phyloP scores from a whole-genome alignment of 2,113 vertebrate species.

The Lanius ludovicianus region DNA sequence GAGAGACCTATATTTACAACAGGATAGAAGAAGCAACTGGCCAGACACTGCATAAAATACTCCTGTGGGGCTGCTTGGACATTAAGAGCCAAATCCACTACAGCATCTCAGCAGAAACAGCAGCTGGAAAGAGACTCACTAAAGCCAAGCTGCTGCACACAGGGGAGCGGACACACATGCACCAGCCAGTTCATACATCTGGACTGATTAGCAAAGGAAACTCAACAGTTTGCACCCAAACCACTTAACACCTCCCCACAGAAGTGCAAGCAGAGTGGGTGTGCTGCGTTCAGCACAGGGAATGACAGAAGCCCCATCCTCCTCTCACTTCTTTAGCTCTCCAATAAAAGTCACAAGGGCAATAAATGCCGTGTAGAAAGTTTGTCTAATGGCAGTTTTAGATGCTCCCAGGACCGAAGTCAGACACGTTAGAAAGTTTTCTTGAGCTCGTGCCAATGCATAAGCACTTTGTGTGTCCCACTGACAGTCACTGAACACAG shows the following conservation, averaged over 20 bases:
- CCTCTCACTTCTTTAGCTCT: not conserved
- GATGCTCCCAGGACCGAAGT: not conserved
- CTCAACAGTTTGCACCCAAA: not conserved
- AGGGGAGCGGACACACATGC: accelerated
- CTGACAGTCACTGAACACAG: not conserved
- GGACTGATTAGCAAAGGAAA: not conserved
- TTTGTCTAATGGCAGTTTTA: not conserved
- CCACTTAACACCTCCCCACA: not conserved
- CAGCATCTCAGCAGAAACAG: not conserved
- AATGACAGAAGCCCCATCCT: not conserved
- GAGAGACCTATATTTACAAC: not conserved
- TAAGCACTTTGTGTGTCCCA: not conserved
- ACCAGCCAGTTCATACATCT: not conserved
- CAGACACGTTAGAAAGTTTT: not conserved
- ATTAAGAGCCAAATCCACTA: not conserved
- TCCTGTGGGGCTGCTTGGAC: not conserved
- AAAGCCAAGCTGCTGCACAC: not conserved
- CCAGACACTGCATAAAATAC: not conserved
- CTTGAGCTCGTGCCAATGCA: not conserved
- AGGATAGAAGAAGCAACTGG: not conserved
- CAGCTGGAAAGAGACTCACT: not conserved
- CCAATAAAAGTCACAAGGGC: not conserved
- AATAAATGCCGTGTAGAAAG: not conserved
- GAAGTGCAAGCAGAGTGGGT: not conserved
- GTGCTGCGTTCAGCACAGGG: not conserved